phyloP scores from a whole-genome alignment of 2,797 vertebrate genomes.

The Pantherophis vulpinus region DNA sequence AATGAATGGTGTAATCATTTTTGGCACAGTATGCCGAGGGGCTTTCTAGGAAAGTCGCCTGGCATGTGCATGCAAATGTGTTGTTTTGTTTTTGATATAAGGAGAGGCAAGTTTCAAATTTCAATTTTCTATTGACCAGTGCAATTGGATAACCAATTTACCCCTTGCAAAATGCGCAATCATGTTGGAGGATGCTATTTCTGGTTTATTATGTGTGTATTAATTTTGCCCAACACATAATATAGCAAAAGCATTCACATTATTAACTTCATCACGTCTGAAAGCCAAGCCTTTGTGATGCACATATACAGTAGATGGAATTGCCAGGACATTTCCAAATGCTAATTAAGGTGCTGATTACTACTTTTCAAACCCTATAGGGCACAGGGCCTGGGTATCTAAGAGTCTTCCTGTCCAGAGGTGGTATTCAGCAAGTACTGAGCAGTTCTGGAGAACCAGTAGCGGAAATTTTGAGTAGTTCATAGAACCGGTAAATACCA shows the following conservation, averaged over 20 bases:
- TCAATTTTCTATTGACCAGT: neutral
- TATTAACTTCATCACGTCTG: neutral
- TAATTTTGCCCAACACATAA: neutral
- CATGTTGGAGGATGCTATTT: neutral
- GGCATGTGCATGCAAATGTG: neutral
- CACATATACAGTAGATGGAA: neutral
- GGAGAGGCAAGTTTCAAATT: neutral
- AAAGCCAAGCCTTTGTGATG: neutral
- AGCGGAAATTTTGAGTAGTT: too few relatives aligned
- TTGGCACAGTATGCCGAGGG: neutral
- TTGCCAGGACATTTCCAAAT: neutral
- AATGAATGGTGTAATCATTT: conserved; percentile 24
- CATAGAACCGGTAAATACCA: too few relatives aligned
- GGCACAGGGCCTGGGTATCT: neutral
- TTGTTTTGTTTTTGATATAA: conserved; percentile 9
- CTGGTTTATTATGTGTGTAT: neutral
- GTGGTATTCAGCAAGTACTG: too few relatives aligned
- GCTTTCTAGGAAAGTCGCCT: conserved; percentile 8
- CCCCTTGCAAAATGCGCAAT: neutral
- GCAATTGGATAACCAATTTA: neutral
- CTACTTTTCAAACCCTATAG: neutral
- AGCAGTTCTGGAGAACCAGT: too few relatives aligned
- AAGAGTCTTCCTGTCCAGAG: too few relatives aligned
- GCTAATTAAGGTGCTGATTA: neutral
- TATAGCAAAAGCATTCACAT: neutral